Percentiles rank a stretch among this genome's conserved stretches.
Evolutionary conservation across 1,140 invertebrate genomes (phyloP).

Genomic region (Rhagoletis zephyria): DNA sequence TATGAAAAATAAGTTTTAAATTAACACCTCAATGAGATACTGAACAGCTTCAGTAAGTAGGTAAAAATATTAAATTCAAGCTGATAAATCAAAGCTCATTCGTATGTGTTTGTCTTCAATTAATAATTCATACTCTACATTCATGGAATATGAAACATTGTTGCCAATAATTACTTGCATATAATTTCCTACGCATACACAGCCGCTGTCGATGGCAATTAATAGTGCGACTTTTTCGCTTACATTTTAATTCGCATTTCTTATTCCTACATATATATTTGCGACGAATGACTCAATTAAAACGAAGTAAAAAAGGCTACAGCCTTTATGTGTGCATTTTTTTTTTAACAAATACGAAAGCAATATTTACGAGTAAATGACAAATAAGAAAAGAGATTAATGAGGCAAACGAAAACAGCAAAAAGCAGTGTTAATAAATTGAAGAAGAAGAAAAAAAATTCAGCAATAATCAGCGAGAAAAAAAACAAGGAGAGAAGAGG

Average conservation of each 20-base stretch:
- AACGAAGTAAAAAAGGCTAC: neutral
- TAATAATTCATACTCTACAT: neutral
- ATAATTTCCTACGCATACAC: neutral
- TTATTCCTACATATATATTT: neutral
- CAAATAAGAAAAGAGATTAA: constrained; percentile 36
- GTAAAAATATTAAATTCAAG: neutral
- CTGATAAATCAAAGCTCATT: neutral
- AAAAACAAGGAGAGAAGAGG: neutral
- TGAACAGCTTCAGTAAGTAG: too few species aligned
- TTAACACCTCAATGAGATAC: neutral
- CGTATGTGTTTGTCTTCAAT: neutral
- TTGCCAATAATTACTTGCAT: constrained; percentile 31
- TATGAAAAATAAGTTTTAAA: neutral
- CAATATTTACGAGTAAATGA: constrained; percentile 10
- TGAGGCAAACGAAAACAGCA: neutral
- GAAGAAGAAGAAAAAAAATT: neutral
- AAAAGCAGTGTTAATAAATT: neutral
- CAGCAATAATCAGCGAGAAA: constrained; percentile 10
- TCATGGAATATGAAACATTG: neutral
- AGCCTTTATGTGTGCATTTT: neutral
- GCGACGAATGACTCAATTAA: neutral
- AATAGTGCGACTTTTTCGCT: neutral
- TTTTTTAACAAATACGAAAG: constrained; percentile 22
- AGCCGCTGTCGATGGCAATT: neutral
- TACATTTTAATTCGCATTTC: constrained; percentile 14